Evolutionary conservation across 2,888 invertebrate genomes (phyloP).

Genomic region (Catocala nupta): DNA sequence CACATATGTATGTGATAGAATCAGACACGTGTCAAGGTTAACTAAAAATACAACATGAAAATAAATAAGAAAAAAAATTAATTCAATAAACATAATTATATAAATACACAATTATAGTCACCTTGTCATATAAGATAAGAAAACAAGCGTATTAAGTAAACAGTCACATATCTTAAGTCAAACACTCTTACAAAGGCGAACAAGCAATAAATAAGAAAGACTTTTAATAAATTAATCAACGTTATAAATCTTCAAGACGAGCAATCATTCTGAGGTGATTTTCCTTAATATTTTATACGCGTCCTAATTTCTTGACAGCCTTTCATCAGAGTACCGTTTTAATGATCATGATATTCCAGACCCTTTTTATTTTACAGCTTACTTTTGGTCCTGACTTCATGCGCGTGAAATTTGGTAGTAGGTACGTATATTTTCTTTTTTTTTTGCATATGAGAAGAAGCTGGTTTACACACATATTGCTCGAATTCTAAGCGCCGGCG

Average conservation of each 20-base stretch:
- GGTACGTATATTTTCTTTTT: too few species aligned
- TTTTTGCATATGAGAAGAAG: too few species aligned
- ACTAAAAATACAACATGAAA: too few species aligned
- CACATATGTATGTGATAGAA: too few species aligned
- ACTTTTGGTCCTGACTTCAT: conserved; percentile 1
- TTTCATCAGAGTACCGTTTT: conserved; percentile 45
- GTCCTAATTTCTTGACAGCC: conserved; percentile 29
- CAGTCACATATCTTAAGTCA: conserved; percentile 9
- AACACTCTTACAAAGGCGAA: conserved; percentile 1
- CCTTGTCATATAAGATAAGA: conserved; percentile 9
- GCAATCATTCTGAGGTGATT: conserved; percentile 35
- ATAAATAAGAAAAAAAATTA: too few species aligned
- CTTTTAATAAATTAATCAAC: conserved; percentile 17
- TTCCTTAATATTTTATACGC: conserved; percentile 32
- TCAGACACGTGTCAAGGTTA: too few species aligned
- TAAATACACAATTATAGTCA: neutral
- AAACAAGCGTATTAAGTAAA: conserved; percentile 1
- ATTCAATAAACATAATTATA: too few species aligned
- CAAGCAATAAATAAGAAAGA: conserved; percentile 2
- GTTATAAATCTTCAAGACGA: conserved; percentile 13
- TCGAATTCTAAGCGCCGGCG: too few species aligned
- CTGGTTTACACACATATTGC: too few species aligned
- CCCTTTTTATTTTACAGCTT: conserved; percentile 4
- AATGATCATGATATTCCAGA: conserved; percentile 33
- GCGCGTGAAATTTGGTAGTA: too few species aligned